Percentiles rank a stretch among this genome's conserved stretches.
These are phyloP conservation scores for Cliona cf. orientalis DNA, from an alignment of 37 sponge, comb jelly and placozoan species.

Conservation along the genomic window DNA sequence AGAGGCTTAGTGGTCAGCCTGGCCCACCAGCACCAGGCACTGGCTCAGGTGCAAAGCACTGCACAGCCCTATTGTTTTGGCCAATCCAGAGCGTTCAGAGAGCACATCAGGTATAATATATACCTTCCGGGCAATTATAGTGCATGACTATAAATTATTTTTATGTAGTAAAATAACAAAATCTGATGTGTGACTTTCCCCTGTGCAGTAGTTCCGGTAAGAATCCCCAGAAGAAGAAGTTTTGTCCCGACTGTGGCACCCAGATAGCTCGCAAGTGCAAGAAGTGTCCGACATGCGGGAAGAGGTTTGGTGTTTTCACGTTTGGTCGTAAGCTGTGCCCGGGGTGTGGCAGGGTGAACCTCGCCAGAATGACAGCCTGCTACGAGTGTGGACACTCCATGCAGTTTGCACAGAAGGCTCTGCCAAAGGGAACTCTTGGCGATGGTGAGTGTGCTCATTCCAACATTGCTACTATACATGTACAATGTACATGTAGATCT, in stretches of 20 bases:
- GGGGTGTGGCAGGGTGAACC: slow-evolving; percentile 52
- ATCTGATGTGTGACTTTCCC: no score
- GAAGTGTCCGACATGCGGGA: slow-evolving; percentile 58
- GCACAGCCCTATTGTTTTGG: no score
- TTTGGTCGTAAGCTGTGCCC: slow-evolving; percentile 54
- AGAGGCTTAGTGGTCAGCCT: no score
- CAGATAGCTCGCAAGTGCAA: slow-evolving; percentile 40
- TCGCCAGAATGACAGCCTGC: slow-evolving; percentile 46
- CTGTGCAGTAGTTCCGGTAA: not conserved
- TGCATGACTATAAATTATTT: not conserved
- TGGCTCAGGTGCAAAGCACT: no score
- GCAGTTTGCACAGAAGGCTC: slow-evolving; percentile 54
- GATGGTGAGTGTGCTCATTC: slow-evolving; percentile 12
- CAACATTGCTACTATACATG: no score
- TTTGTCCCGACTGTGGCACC: slow-evolving; percentile 59
- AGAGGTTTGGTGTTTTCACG: slow-evolving; percentile 66
- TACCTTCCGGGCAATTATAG: no score
- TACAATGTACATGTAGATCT: not conserved
- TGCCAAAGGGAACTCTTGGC: slow-evolving; percentile 24
- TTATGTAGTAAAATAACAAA: no score
- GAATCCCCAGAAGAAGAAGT: slow-evolving; percentile 42
- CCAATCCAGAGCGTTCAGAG: no score
- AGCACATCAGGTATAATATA: no score
- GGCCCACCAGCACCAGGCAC: no score
- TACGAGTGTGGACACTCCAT: slow-evolving; percentile 43